A percentile compares a stretch with the other conserved stretches of the same genome.
These are phyloP conservation scores for Erynnis tages DNA, from an alignment of 2,888 invertebrate genomes.

Conservation along the genomic window DNA sequence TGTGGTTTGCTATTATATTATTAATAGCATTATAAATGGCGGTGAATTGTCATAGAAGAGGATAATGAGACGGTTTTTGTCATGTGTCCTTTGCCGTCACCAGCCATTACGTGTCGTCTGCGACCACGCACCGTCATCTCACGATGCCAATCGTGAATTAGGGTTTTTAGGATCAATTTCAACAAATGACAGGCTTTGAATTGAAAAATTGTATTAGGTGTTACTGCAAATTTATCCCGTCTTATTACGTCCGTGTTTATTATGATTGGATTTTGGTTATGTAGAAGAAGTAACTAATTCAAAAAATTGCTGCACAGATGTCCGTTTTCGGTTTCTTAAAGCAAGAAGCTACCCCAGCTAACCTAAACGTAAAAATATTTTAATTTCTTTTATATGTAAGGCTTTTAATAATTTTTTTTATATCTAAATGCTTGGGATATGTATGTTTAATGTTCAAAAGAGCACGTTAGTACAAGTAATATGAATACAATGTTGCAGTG, in stretches of 20 bases:
- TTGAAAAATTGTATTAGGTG: constrained; percentile 27
- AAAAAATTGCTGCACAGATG: no score
- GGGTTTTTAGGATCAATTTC: constrained; percentile 28
- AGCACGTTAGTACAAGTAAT: not conserved
- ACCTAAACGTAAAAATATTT: no score
- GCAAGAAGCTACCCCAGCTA: no score
- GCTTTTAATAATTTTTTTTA: no score
- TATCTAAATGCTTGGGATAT: not conserved
- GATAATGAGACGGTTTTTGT: constrained; percentile 68
- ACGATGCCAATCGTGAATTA: constrained; percentile 26
- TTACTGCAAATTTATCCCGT: not conserved
- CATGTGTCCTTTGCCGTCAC: constrained; percentile 58
- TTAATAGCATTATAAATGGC: constrained; percentile 78
- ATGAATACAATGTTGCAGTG: constrained; percentile 2
- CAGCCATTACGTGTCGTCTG: constrained; percentile 41
- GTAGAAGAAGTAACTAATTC: no score
- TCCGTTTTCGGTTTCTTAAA: no score
- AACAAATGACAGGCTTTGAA: constrained; percentile 28
- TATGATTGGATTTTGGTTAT: no score
- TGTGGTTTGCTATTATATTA: constrained; percentile 61
- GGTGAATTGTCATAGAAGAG: constrained; percentile 58
- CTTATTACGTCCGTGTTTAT: no score
- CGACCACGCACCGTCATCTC: constrained; percentile 19
- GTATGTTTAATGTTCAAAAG: not conserved
- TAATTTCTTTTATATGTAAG: no score